Evolutionary conservation across 2,888 invertebrate genomes (phyloP).

Genomic region (Amblyjoppa fuscipennis): DNA sequence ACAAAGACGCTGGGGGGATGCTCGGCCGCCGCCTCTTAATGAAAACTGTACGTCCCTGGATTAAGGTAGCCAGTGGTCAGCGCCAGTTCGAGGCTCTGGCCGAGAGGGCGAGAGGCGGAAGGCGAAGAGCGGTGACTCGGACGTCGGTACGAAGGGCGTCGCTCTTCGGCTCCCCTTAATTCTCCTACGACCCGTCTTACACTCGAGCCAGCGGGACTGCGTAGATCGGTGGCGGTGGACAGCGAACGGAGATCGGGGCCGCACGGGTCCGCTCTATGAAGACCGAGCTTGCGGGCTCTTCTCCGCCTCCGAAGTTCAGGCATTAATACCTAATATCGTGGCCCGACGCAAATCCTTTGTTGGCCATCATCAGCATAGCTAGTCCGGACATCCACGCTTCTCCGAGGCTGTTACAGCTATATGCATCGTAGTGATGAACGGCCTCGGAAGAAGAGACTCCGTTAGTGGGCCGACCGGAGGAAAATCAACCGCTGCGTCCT

Average conservation of each 20-base stretch:
- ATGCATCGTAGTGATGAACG: neutral
- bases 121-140: conserved; percentile 28
- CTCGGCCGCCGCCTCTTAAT: conserved; percentile 79
- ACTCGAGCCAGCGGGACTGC: conserved; percentile 41
- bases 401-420: conserved; percentile 42
- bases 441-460: conserved; percentile 39
- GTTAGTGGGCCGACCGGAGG: conserved; percentile 16
- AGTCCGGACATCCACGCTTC: conserved; percentile 47
- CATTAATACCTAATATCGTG: conserved; percentile 85
- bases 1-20: conserved; percentile 81
- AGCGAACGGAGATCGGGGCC: conserved; percentile 36
- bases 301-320: conserved; percentile 78
- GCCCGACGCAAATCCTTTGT: conserved; percentile 72
- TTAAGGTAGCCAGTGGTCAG: conserved; percentile 83
- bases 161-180: conserved; percentile 60
- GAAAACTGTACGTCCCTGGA: conserved; percentile 84
- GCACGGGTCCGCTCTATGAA: conserved; percentile 46
- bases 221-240: conserved; percentile 10
- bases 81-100: conserved; percentile 64
- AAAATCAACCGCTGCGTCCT: conserved; percentile 16
- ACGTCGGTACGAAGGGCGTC: conserved; percentile 62
- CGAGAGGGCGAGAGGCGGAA: conserved; percentile 1
- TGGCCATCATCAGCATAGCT: conserved; percentile 65
- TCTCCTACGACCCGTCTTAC: conserved; percentile 66
- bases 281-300: conserved; percentile 57